These are phyloP conservation scores for Parnassius orleans DNA, from an alignment of 2,888 invertebrate genomes.

Conservation along the genomic window DNA sequence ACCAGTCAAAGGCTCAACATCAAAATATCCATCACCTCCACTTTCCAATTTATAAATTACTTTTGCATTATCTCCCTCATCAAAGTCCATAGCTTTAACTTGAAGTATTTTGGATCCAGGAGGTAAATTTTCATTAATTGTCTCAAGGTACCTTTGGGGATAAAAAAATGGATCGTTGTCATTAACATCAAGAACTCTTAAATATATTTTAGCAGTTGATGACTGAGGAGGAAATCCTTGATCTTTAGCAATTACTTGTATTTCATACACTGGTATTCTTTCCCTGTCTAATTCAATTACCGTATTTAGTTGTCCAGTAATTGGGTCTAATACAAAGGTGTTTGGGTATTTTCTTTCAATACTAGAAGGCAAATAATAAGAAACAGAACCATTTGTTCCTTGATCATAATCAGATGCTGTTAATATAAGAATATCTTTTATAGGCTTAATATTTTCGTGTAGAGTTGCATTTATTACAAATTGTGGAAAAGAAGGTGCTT, in stretches of 20 bases:
- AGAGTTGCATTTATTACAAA: slow-evolving; percentile 86
- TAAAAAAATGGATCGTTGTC: slow-evolving; percentile 97
- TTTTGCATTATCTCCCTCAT: slow-evolving; percentile 93
- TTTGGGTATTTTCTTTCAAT: slow-evolving; percentile 91
- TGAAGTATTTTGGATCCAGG: slow-evolving; percentile 85
- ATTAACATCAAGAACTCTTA: slow-evolving; percentile 92
- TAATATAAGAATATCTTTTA: slow-evolving; percentile 90
- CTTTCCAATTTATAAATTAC: slow-evolving; percentile 89
- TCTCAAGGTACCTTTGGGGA: slow-evolving; percentile 91
- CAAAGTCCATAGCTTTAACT: slow-evolving; percentile 91
- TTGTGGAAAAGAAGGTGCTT: slow-evolving; percentile 92
- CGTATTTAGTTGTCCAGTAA: slow-evolving; percentile 92
- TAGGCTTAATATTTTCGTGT: slow-evolving; percentile 89
- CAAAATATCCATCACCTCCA: slow-evolving; percentile 90
- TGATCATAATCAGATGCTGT: slow-evolving; percentile 95
- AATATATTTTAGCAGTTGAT: slow-evolving; percentile 91
- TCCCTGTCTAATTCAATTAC: slow-evolving; percentile 90
- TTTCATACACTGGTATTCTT: slow-evolving; percentile 87
- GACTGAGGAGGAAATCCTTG: slow-evolving; percentile 95
- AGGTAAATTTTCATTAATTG: slow-evolving; percentile 85
- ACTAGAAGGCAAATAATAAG: slow-evolving; percentile 89
- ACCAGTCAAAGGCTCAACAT: slow-evolving; percentile 89
- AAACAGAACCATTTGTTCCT: slow-evolving; percentile 95
- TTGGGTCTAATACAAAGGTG: slow-evolving; percentile 89
- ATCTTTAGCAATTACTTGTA: slow-evolving; percentile 93